Evolutionary conservation across 2,888 invertebrate genomes (phyloP).

Genomic region (Limnephilus auricula): DNA sequence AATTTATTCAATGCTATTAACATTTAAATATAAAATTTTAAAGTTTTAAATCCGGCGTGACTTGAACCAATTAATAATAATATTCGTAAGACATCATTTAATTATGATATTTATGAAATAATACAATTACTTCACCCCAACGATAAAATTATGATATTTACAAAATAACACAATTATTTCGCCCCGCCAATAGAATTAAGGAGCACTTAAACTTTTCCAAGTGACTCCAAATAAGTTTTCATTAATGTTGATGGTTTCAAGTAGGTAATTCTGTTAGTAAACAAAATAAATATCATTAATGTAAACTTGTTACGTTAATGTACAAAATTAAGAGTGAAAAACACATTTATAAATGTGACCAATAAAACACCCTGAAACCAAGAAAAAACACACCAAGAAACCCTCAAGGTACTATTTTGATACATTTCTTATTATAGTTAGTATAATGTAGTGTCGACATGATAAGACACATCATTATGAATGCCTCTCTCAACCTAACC

Average conservation of each 20-base stretch:
- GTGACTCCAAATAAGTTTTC: neutral
- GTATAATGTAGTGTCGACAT: no score
- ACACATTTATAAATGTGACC: neutral
- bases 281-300: neutral
- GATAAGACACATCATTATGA: no score
- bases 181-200: neutral
- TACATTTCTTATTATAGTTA: no score
- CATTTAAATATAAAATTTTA: no score
- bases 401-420: no score
- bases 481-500: no score
- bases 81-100: neutral
- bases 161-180: neutral
- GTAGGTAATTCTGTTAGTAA: neutral
- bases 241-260: neutral
- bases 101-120: neutral
- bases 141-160: neutral
- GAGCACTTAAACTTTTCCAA: neutral
- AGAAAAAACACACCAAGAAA: no score
- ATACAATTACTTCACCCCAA: neutral
- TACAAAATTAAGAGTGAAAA: neutral
- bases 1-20: neutral
- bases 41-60: no score
- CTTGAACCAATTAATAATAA: neutral
- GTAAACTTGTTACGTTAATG: neutral
- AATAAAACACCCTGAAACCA: no score